Evolutionary conservation across 2,113 vertebrate genomes (phyloP).

Genomic region (Menura novaehollandiae): DNA sequence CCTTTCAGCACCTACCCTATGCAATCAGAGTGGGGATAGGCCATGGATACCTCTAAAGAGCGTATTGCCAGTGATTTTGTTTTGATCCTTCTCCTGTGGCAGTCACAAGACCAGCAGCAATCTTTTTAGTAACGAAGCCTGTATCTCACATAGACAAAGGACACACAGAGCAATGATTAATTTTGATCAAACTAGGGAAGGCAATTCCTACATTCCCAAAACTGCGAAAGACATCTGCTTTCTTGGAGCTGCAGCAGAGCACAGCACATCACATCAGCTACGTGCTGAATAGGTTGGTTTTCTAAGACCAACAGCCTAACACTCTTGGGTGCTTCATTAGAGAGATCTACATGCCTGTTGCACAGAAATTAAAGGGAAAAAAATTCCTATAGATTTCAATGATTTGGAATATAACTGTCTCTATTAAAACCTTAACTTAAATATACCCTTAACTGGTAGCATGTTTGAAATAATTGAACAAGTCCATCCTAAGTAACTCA

Average conservation of each 20-base stretch:
- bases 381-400: neutral
- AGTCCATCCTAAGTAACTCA: conserved; percentile 17
- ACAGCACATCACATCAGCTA: neutral
- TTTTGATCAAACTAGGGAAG: neutral
- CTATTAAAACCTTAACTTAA: conserved; percentile 10
- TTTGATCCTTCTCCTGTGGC: neutral
- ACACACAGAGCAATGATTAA: neutral
- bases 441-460: neutral
- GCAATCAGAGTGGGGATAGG: neutral
- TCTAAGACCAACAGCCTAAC: neutral
- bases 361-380: neutral
- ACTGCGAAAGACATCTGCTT: neutral
- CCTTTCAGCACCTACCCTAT: neutral
- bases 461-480: conserved; percentile 21
- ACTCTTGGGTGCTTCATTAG: neutral
- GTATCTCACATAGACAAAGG: neutral
- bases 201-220: neutral
- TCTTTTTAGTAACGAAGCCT: neutral
- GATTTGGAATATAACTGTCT: neutral
- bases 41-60: neutral
- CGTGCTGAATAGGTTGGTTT: neutral
- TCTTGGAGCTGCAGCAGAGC: neutral
- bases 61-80: neutral
- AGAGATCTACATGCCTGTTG: neutral
- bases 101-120: neutral